Percentiles rank a stretch among this genome's conserved stretches.
These are phyloP conservation scores for Antheraea yamamai DNA, from an alignment of 2,888 invertebrate genomes.

Conservation along the genomic window DNA sequence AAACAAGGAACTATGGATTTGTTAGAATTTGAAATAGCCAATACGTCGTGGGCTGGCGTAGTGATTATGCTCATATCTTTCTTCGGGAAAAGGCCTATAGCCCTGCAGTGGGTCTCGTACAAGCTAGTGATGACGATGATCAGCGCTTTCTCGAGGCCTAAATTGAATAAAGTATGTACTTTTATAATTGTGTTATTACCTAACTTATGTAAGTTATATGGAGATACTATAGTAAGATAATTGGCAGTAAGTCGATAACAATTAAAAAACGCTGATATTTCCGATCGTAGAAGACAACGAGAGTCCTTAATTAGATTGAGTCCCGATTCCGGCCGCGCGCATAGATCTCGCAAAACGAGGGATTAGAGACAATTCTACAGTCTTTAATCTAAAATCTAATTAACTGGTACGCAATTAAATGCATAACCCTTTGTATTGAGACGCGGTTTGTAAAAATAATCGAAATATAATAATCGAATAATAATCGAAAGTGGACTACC, in stretches of 20 bases:
- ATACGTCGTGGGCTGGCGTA: too few relatives aligned
- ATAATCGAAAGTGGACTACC: not conserved
- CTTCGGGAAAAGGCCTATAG: too few relatives aligned
- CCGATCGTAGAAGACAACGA: constrained; percentile 63
- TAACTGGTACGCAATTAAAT: constrained; percentile 12
- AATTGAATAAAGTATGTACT: too few relatives aligned
- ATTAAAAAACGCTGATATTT: constrained; percentile 47
- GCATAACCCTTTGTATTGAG: not conserved
- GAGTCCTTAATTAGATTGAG: constrained; percentile 64
- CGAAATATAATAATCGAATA: too few relatives aligned
- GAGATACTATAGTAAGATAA: not conserved
- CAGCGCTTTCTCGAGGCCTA: too few relatives aligned
- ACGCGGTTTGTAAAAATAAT: not conserved
- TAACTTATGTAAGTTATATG: not conserved
- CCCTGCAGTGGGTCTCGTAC: too few relatives aligned
- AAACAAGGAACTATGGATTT: too few relatives aligned
- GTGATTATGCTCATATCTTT: too few relatives aligned
- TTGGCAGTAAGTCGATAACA: constrained; percentile 27
- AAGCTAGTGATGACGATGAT: too few relatives aligned
- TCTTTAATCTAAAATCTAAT: constrained; percentile 13
- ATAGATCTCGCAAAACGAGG: constrained; percentile 18
- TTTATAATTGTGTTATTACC: not conserved
- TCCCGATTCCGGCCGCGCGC: constrained; percentile 33
- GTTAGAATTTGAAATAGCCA: too few relatives aligned
- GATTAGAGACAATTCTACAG: constrained; percentile 14